Base-by-base conservation (phyloP, 2,797 vertebrate genomes). In the Loriculus beryllinus region DNA sequence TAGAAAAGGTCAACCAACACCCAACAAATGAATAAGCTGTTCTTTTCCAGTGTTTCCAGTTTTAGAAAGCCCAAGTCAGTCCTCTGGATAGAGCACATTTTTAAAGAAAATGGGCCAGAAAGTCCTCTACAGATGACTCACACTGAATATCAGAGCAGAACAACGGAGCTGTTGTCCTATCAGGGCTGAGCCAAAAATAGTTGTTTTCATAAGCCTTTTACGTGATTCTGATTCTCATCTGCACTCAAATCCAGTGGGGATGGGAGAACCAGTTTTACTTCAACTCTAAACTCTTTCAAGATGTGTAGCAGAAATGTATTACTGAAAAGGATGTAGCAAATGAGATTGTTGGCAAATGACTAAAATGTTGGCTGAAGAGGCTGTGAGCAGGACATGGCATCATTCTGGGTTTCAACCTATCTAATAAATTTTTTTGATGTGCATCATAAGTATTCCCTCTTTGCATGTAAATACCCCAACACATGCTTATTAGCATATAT, bases 141-240 rank as follows among this genome's bases (percentile, higher is more conserved):
- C 47, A 10, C 56, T 71, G 62, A 92, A 42, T 87, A 94, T 68
- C 52, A 86, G 62, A 86, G 33, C 3, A 4, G 82, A 92, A 91
- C 47, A 88, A 64, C 0, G 2, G 40, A 67, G 45, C 48, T 76
- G 89, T 90, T 94, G 91, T 90, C 89, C 59, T 94, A 83, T 45
- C 29, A 84, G 47, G 29, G 16, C 31, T 67, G 59, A 91, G 87
- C 70, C 87, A 91, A 95, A 95, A 95, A 95, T 88, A 96, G 87
- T 91, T 93, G 89, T 86, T 97, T 96, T 93, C 69, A 79, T 79
- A 91, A 94, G 82, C 40, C 62, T 92, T 80, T 92, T 93, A 95
- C 82, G 82, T 93, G 79, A 83, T 88, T 83, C 52, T 88, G 22
- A 75, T 68, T 78, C 80, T 91, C 23, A 51, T 78, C 60, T 75